Evolutionary conservation across 1,140 invertebrate species (phyloP).

Genomic region (Drosophila eugracilis): DNA sequence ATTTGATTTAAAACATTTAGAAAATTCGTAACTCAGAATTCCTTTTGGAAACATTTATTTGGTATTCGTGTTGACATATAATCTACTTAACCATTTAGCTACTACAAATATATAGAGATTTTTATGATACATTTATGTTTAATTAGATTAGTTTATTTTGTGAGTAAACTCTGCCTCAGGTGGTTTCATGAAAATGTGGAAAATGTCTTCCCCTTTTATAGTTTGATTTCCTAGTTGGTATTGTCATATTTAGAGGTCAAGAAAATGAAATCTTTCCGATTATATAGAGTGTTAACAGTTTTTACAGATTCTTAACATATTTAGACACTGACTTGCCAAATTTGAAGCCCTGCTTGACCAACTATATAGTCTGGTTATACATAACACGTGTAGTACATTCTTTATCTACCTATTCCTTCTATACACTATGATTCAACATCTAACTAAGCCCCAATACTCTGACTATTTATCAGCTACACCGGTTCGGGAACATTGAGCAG

Average conservation of each 20-base stretch:
- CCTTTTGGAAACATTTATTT: conserved; percentile 46
- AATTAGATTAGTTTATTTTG: conserved; percentile 25
- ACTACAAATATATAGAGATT: conserved; percentile 47
- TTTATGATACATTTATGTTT: conserved; percentile 47
- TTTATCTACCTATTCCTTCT: conserved; percentile 28
- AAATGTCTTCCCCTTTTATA: conserved; percentile 21
- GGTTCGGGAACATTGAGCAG: conserved; percentile 45
- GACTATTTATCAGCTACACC: conserved; percentile 28
- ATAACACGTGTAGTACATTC: conserved; percentile 33
- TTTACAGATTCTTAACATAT: conserved; percentile 35
- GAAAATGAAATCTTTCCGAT: conserved; percentile 57
- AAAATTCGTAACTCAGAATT: conserved; percentile 7
- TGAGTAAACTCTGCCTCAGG: conserved; percentile 53
- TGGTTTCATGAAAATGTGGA: conserved; percentile 50
- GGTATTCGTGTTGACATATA: conserved; percentile 39
- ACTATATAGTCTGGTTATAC: conserved; percentile 38
- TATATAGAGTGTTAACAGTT: conserved; percentile 29
- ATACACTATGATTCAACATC: conserved; percentile 57
- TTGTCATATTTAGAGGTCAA: conserved; percentile 76
- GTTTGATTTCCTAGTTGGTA: conserved; percentile 44
- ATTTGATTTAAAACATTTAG: conserved; percentile 2
- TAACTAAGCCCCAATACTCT: conserved; percentile 72
- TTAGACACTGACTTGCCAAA: conserved; percentile 41
- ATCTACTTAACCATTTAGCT: conserved; percentile 55
- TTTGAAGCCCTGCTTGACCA: conserved; percentile 53